Evolutionary conservation across 2,797 vertebrate genomes (phyloP).

Genomic region (Neopelma chrysocephalum): DNA sequence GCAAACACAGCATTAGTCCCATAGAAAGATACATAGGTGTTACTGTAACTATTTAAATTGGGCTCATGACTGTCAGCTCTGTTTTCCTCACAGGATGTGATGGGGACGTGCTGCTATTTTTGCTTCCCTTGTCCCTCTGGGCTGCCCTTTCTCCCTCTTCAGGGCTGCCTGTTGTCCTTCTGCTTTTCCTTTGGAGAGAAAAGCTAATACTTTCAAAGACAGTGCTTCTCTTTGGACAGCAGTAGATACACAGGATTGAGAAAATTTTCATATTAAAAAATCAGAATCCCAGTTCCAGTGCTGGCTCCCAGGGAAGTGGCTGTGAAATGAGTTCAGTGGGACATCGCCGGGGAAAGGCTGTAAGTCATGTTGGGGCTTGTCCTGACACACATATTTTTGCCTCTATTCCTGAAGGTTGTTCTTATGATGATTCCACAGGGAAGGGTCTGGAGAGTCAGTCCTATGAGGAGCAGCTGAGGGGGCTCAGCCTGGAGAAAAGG

Average conservation of each 20-base stretch:
- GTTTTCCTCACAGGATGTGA: background rate
- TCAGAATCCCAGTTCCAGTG: background rate
- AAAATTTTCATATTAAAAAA: background rate
- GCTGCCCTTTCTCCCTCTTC: background rate
- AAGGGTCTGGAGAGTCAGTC: background rate
- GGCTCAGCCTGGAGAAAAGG: background rate
- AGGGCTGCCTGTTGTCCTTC: background rate
- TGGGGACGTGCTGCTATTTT: background rate
- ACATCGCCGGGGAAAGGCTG: background rate
- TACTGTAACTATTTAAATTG: background rate
- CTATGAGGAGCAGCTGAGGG: background rate
- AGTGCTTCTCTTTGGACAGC: background rate
- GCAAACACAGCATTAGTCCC: background rate
- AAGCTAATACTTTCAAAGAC: background rate
- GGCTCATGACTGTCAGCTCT: background rate
- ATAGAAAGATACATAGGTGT: background rate
- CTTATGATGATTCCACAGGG: background rate
- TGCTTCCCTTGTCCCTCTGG: background rate
- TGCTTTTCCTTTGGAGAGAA: background rate
- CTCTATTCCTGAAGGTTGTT: background rate
- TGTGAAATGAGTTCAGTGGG: background rate
- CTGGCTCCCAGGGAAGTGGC: background rate
- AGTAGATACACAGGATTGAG: background rate
- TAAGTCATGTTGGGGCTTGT: fast-evolving
- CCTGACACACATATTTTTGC: background rate